A percentile compares a stretch with the other conserved stretches of the same genome.
Evolutionary conservation across 1,140 invertebrate genomes (phyloP).

Genomic region (Lordiphosa clarofinis): DNA sequence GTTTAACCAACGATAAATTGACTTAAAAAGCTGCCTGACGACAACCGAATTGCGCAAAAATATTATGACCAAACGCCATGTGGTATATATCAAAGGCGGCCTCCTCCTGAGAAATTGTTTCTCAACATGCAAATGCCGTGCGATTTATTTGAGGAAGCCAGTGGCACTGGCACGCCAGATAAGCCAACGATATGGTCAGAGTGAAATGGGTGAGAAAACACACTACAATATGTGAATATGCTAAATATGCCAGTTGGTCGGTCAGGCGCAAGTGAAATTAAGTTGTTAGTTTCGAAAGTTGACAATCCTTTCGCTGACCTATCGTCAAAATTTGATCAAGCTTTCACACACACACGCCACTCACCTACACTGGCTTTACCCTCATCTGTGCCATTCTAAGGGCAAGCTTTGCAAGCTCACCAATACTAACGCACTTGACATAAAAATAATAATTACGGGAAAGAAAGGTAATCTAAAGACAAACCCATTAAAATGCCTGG

Average conservation of each 20-base stretch:
- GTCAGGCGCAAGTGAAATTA: slow-evolving; percentile 53
- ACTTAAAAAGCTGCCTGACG: slow-evolving; percentile 51
- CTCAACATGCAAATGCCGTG: slow-evolving; percentile 73
- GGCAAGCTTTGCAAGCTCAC: slow-evolving; percentile 14
- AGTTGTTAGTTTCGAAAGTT: slow-evolving; percentile 66
- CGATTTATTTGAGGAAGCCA: slow-evolving; percentile 73
- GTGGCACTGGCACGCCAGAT: slow-evolving; percentile 63
- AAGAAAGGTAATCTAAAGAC: slow-evolving; percentile 4
- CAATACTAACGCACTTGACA: not conserved
- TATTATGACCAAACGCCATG: slow-evolving; percentile 72
- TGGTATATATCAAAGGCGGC: slow-evolving; percentile 68
- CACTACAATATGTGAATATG: slow-evolving; percentile 29
- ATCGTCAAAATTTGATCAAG: slow-evolving; percentile 1
- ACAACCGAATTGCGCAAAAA: slow-evolving; percentile 77
- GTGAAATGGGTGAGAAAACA: slow-evolving; percentile 68
- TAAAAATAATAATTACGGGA: slow-evolving; percentile 2
- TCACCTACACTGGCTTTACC: too few relatives aligned
- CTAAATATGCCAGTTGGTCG: slow-evolving; percentile 50
- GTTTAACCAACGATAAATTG: slow-evolving; percentile 63
- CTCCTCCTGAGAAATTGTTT: slow-evolving; percentile 70
- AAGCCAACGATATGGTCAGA: slow-evolving; percentile 13
- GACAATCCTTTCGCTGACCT: slow-evolving; percentile 41
- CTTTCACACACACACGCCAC: too few relatives aligned
- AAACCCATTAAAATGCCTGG: slow-evolving; percentile 8
- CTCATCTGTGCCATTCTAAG: not conserved